Percentiles rank a stretch among this genome's conserved stretches.
These are phyloP conservation scores for Aeoliscus strigatus DNA, from an alignment of 2,797 vertebrate species.

Conservation along the genomic window DNA sequence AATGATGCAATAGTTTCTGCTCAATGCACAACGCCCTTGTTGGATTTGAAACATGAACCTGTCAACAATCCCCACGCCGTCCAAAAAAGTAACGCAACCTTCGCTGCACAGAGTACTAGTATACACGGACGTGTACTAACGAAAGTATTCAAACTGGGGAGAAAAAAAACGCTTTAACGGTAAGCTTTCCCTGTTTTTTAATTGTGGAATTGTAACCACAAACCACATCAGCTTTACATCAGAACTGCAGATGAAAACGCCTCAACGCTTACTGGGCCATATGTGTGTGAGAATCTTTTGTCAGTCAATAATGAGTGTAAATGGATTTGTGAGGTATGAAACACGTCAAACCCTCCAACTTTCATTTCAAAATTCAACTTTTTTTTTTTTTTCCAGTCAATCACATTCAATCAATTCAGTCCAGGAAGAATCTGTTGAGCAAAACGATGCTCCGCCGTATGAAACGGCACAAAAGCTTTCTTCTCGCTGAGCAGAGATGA, in stretches of 20 bases:
- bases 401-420: conserved; percentile 52
- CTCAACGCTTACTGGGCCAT: conserved; percentile 34
- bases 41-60: too few species aligned
- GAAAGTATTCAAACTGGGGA: too few species aligned
- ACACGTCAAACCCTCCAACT: conserved; percentile 16
- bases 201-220: too few species aligned
- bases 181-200: too few species aligned
- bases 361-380: conserved; percentile 24
- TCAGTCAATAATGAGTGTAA: conserved; percentile 2
- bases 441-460: conserved; percentile 37
- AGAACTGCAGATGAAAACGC: conserved; percentile 17
- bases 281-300: conserved; percentile 26
- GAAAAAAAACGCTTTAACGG: too few species aligned
- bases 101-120: too few species aligned
- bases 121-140: too few species aligned
- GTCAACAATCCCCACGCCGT: too few species aligned
- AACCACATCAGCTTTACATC: too few species aligned
- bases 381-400: conserved; percentile 37
- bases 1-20: too few species aligned
- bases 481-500: conserved; percentile 61
- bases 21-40: too few species aligned
- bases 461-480: conserved; percentile 62
- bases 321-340: not conserved
- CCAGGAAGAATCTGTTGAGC: conserved; percentile 31
- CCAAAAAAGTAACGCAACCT: too few species aligned